phyloP scores from a whole-genome alignment of 2,888 invertebrate genomes.

The Tipula lateralis region DNA sequence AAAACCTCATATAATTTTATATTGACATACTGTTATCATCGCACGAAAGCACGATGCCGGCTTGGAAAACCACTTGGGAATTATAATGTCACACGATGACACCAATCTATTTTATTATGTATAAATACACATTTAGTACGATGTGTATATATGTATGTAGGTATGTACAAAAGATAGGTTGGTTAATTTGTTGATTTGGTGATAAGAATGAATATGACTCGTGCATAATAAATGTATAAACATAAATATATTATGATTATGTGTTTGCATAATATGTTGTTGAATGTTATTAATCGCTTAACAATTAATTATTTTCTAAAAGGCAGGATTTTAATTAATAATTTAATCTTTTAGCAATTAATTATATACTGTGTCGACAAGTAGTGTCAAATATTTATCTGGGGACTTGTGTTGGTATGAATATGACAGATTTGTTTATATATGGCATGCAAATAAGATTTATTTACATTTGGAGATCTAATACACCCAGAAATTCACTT shows the following conservation, averaged over 20 bases:
- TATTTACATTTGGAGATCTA: too few species aligned
- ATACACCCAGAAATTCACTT: too few species aligned
- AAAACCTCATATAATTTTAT: neutral
- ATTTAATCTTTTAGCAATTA: neutral
- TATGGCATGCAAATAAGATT: neutral
- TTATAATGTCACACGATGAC: neutral
- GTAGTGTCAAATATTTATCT: neutral
- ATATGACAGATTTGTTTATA: neutral
- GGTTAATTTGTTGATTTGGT: conserved; percentile 15
- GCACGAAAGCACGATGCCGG: neutral
- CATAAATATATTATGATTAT: neutral
- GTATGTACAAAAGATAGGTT: neutral
- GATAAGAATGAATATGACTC: conserved; percentile 1
- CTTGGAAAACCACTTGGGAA: neutral
- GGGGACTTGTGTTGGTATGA: neutral
- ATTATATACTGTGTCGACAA: neutral
- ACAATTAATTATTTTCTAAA: neutral
- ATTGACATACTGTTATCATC: conserved; percentile 24
- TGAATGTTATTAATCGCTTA: neutral
- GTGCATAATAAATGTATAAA: neutral
- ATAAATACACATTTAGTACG: neutral
- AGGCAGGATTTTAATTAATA: neutral
- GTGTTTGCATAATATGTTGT: neutral
- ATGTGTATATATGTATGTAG: neutral
- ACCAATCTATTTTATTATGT: neutral